Evolutionary conservation across 2,113 vertebrate genomes (phyloP), one percentile per base, ranked within the genome.

Genomic region (Trachemys scripta): DNA sequence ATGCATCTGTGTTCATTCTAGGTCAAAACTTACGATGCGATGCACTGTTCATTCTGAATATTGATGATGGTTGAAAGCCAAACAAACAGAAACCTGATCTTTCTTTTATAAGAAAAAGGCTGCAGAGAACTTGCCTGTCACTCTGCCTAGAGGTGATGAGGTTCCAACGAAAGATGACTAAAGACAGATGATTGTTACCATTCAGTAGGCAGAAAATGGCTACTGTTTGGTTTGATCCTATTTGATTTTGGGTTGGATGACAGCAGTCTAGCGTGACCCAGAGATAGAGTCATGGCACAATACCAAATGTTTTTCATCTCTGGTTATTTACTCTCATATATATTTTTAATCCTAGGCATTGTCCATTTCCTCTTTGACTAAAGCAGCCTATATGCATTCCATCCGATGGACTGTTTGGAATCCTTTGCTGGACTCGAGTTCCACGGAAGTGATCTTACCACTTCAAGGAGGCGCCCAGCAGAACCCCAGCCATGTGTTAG

Each of bases 321-420:
- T 82, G 38, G 20, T 45, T 54, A 47, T 31, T 49, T 47, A 35
- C 4, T 16, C 13, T 25, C 47, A 8, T 85, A 11, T 84, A 59
- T n/a, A 75, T 84, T 75, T 87, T 17, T 42, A 1, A 6, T 81
- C 49, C 3, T 90, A 99, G 99, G 95, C 97, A 1, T 90, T 97
- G 13, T 81, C 98, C 0, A 88, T 96, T 47, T 88, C 98, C 1
- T 90, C 98, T 2, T 22, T 87, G 2, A 85, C 98, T 1, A 97
- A 97, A 9, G 96, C 97, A 0, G 98, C 98, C 0, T 99, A 99
- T 90, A 98, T 99, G 98, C 98, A 98, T 93, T 98, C 98, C 22
- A 91, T 99, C 22, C 98, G 99, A 82, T 99, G 99, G 99, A 99
- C 99, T 0, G 92, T 98, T 35, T 99, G 99, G 99, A 99, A 89